phyloP scores from a whole-genome alignment of 2,113 vertebrate genomes.

The Barnardius zonarius region DNA sequence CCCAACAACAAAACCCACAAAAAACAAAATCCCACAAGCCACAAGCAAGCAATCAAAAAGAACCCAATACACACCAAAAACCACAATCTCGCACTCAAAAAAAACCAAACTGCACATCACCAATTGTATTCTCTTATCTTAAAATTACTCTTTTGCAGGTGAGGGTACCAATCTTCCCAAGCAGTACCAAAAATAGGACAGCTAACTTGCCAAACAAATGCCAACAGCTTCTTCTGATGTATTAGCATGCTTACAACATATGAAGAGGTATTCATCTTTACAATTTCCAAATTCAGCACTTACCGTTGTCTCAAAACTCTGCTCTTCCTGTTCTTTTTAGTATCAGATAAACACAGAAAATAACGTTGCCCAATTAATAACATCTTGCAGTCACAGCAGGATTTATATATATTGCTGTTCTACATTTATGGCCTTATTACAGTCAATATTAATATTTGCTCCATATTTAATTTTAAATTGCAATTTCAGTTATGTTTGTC shows the following conservation, averaged over 20 bases:
- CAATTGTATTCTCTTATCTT: not conserved
- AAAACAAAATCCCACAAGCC: rapidly evolving
- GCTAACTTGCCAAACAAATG: not conserved
- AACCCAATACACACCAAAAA: not conserved
- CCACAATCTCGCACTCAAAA: not conserved
- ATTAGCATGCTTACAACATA: not conserved
- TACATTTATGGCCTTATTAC: not conserved
- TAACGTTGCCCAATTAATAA: not conserved
- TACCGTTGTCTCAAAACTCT: not conserved
- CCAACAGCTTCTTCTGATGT: not conserved
- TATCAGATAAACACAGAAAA: not conserved
- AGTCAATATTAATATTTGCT: not conserved
- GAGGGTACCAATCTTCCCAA: not conserved
- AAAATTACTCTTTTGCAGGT: not conserved
- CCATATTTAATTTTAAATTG: not conserved
- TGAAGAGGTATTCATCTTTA: not conserved
- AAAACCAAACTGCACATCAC: rapidly evolving
- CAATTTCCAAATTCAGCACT: not conserved
- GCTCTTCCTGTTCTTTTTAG: not conserved
- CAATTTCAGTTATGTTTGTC: not conserved
- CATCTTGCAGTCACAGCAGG: not conserved
- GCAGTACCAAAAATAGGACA: not conserved
- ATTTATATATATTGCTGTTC: not conserved
- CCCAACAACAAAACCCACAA: not conserved
- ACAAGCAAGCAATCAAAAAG: not conserved